Base-by-base conservation (phyloP, 2,113 vertebrate genomes). In the Lepidothrix coronata region DNA sequence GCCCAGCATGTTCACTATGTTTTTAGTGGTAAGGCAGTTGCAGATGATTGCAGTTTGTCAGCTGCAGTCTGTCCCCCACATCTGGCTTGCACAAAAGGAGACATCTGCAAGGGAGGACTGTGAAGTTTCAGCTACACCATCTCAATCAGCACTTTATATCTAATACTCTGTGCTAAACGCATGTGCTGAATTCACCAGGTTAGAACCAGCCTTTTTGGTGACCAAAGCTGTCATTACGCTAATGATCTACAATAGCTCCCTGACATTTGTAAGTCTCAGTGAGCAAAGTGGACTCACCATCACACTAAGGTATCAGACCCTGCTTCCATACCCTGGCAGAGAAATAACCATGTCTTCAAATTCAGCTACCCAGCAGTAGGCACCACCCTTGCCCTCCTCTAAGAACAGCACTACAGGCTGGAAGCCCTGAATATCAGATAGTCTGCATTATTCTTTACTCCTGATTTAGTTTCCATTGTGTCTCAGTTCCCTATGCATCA, bases 381-480 rank as follows among this genome's bases (percentile, higher is more conserved):
- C 27, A 91, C 8, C 31, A 70, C 1, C 4, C 13, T 22, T 44
- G 14, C 16, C 52, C 30, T 44, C 14, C 35, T 54, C 9, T 13
- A 54, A 61, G n/a, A 61, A 21, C 21, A 80, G 30, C 0, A 0
- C 33, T 46, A 18, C 3, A 1, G 4, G 15, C 16, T n/a, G 20
- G n/a, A 44, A 82, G 77, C 8, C 22, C 61, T 65, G 21, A 27
- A 17, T 43, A 75, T 57, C 24, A 75, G 11, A 27, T 0, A 35
- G 27, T 31, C 58, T 35, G 25, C 88, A 70, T n/a, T 57, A 31
- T 28, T 65, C 41, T 57, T 33, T 57, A 41, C 16, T 83, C 22
- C 18, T 3, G 1, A 19, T 35, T 41, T 25, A 59, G 39, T 39
- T 84, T 41, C 46, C 9, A 14, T 5, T 12, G 25, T 5, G 12